These are phyloP conservation scores for Apodemia mormo DNA, from an alignment of 2,888 invertebrate species.

Conservation along the genomic window DNA sequence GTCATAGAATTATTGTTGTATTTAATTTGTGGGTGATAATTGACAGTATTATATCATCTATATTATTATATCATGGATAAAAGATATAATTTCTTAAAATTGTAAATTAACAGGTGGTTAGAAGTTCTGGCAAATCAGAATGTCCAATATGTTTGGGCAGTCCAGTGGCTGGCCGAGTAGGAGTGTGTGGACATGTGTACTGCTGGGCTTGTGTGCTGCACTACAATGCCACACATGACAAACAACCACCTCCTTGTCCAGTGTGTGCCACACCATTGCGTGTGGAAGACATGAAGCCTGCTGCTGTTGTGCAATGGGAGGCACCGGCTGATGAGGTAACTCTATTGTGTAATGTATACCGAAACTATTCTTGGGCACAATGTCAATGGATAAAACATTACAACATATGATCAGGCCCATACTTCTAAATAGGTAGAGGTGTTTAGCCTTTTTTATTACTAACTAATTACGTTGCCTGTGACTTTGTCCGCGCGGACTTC, in stretches of 20 bases:
- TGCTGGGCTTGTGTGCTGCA: conserved; percentile 98
- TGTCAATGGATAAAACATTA: no score
- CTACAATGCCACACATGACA: conserved; percentile 93
- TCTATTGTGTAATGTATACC: not conserved
- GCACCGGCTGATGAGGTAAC: conserved; percentile 62
- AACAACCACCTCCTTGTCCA: conserved; percentile 90
- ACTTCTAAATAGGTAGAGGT: no score
- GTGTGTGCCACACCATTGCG: conserved; percentile 94
- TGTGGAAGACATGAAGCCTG: conserved; percentile 90
- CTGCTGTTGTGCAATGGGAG: conserved; percentile 66
- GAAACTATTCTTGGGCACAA: not conserved
- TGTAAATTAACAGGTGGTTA: conserved; percentile 54
- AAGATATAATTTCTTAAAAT: not conserved
- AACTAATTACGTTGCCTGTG: no score
- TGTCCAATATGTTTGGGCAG: conserved; percentile 96
- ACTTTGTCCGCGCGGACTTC: no score
- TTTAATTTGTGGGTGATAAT: no score
- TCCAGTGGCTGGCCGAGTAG: conserved; percentile 94
- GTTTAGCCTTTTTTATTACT: no score
- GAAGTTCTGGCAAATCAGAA: conserved; percentile 65
- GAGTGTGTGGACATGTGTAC: conserved; percentile 96
- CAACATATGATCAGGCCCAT: no score
- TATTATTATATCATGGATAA: no score
- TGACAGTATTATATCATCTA: no score
- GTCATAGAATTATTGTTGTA: no score